phyloP scores from a whole-genome alignment of 2,888 invertebrate species.

The Philonicus albiceps region DNA sequence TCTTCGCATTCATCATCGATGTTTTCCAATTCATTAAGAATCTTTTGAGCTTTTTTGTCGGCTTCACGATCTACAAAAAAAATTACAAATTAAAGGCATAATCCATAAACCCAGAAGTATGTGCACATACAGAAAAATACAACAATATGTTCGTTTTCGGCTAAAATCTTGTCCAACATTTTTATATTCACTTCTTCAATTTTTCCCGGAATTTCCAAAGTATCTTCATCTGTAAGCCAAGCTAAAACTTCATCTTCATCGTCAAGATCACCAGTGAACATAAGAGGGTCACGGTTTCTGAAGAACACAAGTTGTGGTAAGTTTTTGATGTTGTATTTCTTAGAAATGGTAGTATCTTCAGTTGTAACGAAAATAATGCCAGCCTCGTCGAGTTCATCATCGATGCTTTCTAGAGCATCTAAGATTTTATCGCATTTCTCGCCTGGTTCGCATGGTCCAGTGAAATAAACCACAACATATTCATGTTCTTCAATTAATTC shows the following conservation, averaged over 20 bases:
- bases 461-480: slow-evolving; percentile 94
- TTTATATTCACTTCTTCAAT: slow-evolving; percentile 91
- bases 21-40: slow-evolving; percentile 87
- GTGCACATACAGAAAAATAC: slow-evolving; percentile 86
- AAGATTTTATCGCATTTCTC: slow-evolving; percentile 86
- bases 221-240: slow-evolving; percentile 91
- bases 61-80: slow-evolving; percentile 80
- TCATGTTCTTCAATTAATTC: slow-evolving; percentile 89
- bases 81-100: neutral
- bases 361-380: slow-evolving; percentile 95
- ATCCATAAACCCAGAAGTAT: neutral
- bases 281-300: slow-evolving; percentile 87
- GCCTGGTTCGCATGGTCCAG: slow-evolving; percentile 87
- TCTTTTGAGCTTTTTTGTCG: slow-evolving; percentile 88
- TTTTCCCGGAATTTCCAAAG: slow-evolving; percentile 88
- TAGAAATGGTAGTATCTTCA: slow-evolving; percentile 81
- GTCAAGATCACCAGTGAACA: slow-evolving; percentile 84
- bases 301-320: slow-evolving; percentile 90
- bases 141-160: slow-evolving; percentile 87
- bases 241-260: slow-evolving; percentile 91
- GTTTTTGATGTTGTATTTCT: slow-evolving; percentile 83
- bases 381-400: slow-evolving; percentile 90
- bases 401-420: slow-evolving; percentile 88
- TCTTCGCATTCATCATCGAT: slow-evolving; percentile 94
- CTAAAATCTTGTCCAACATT: slow-evolving; percentile 89